phyloP scores from a whole-genome alignment of 2,888 invertebrate genomes.

The Sylvicola cinctus region DNA sequence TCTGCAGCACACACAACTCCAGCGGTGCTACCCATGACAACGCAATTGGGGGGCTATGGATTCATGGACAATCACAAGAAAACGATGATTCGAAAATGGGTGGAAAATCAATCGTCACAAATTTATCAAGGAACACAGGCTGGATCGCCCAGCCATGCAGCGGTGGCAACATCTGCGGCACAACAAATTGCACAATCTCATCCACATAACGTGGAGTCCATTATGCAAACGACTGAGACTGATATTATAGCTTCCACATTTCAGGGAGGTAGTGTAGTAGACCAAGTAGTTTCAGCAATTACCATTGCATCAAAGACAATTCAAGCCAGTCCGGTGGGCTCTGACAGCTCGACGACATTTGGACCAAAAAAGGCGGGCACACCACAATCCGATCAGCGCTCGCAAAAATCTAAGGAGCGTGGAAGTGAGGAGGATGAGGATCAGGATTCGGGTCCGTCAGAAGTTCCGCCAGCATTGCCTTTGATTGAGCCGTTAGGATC shows the following conservation, averaged over 20 bases:
- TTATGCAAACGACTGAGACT: neutral
- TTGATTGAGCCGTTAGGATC: constrained; percentile 59
- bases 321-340: neutral
- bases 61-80: constrained; percentile 87
- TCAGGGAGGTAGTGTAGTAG: neutral
- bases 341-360: neutral
- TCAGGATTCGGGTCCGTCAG: constrained; percentile 62
- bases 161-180: constrained; percentile 4
- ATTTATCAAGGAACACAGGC: constrained; percentile 45
- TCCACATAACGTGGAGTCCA: neutral
- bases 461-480: constrained; percentile 62
- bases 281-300: neutral
- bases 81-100: constrained; percentile 85
- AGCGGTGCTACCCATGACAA: neutral
- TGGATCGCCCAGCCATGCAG: constrained; percentile 23
- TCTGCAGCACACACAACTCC: constrained; percentile 16
- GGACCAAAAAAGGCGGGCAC: constrained; percentile 10
- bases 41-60: constrained; percentile 38
- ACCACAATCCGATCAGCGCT: constrained; percentile 21
- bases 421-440: constrained; percentile 35
- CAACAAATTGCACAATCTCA: neutral
- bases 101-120: constrained; percentile 73
- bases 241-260: neutral
- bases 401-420: constrained; percentile 18
- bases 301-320: neutral